Evolutionary conservation across 2,888 invertebrate genomes (phyloP).

Genomic region (Drosophila quinaria): DNA sequence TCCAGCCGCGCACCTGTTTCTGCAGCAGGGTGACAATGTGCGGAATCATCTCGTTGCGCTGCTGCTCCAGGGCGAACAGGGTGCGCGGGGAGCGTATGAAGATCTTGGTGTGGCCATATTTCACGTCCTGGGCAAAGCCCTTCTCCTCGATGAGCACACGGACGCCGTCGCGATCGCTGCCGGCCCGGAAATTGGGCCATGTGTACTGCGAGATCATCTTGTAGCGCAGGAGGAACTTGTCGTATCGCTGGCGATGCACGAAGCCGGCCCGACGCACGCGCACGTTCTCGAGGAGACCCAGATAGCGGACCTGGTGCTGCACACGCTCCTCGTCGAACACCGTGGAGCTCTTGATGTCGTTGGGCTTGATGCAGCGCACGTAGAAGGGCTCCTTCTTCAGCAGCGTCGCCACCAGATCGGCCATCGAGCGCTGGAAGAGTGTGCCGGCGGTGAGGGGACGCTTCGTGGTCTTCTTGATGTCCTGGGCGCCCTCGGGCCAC

Average conservation of each 20-base stretch:
- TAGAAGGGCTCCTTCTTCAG: constrained; percentile 98
- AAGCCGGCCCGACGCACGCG: constrained; percentile 98
- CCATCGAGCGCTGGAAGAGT: constrained; percentile 97
- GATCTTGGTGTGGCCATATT: constrained; percentile 97
- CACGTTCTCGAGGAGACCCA: constrained; percentile 98
- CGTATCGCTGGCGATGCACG: constrained; percentile 97
- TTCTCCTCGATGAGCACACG: constrained; percentile 93
- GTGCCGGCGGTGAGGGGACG: constrained; percentile 97
- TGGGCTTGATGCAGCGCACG: constrained; percentile 98
- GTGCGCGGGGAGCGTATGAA: constrained; percentile 97
- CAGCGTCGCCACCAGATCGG: constrained; percentile 94
- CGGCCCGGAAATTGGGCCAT: constrained; percentile 97
- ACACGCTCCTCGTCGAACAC: constrained; percentile 93
- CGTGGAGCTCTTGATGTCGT: constrained; percentile 95
- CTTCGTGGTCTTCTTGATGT: constrained; percentile 96
- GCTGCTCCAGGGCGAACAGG: constrained; percentile 94
- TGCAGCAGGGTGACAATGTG: constrained; percentile 96
- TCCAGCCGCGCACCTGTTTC: constrained; percentile 96
- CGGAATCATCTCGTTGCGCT: constrained; percentile 94
- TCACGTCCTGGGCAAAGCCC: constrained; percentile 92
- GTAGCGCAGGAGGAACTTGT: constrained; percentile 96
- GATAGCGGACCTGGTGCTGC: constrained; percentile 88
- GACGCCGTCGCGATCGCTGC: constrained; percentile 92
- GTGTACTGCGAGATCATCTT: constrained; percentile 98
- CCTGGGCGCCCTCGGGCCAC: constrained; percentile 98